These are phyloP conservation scores for Eutolmus rufibarbis DNA, from an alignment of 2,888 invertebrate species.

Conservation along the genomic window DNA sequence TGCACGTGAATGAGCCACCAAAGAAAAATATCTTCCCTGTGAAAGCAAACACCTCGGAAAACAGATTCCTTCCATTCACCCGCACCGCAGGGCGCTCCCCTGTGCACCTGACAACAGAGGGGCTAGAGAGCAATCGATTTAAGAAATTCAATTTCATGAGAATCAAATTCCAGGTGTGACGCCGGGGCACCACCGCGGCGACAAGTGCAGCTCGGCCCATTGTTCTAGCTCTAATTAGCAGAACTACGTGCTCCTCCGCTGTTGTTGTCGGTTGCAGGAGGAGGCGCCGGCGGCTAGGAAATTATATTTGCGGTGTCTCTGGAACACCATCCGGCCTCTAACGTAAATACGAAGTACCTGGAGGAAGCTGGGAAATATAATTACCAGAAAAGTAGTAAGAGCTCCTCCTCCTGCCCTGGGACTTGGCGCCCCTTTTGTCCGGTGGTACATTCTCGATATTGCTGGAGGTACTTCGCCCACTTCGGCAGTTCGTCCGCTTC, in stretches of 20 bases:
- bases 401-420: conserved; percentile 55
- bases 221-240: not conserved
- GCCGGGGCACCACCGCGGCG: not conserved
- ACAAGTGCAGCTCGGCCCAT: not conserved
- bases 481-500: conserved; percentile 51
- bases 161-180: not conserved
- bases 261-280: not conserved
- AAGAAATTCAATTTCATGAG: not conserved
- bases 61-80: not conserved
- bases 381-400: conserved; percentile 62
- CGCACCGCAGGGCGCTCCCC: not conserved
- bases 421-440: conserved; percentile 26
- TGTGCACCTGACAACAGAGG: not conserved
- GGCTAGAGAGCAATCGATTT: not conserved
- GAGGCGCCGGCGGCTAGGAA: not conserved
- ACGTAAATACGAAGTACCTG: not conserved
- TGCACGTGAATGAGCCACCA: not conserved
- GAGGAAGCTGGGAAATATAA: not conserved
- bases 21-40: not conserved
- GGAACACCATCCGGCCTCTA: not conserved
- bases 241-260: not conserved
- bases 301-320: not conserved
- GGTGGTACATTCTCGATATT: conserved; percentile 39
- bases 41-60: not conserved
- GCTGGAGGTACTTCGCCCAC: conserved; percentile 46